Conservation (phyloP, 2,888 invertebrate genomes). For the Mythimna loreyi region DNA sequence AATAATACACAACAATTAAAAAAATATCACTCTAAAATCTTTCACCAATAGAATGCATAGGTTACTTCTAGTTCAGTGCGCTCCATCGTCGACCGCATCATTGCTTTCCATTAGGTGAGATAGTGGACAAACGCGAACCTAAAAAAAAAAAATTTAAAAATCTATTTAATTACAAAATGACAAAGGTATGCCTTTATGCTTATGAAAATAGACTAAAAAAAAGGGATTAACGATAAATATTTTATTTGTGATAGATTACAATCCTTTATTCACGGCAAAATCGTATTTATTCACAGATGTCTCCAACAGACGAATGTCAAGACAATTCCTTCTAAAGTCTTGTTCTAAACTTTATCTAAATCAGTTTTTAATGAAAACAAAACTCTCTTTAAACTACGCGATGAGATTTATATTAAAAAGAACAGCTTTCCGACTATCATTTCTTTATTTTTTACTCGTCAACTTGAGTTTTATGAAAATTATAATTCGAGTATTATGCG, state of each 20-base stretch:
- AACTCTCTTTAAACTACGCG: slow-evolving; percentile 7
- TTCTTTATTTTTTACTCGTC: slow-evolving; percentile 4
- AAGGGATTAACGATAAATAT: too few relatives aligned
- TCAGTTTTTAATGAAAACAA: slow-evolving; percentile 65
- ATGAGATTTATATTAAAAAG: slow-evolving; percentile 24
- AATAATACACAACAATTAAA: too few relatives aligned
- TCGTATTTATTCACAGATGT: slow-evolving; percentile 68
- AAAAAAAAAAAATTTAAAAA: too few relatives aligned
- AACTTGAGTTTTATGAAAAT: neutral
- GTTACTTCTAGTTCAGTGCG: too few relatives aligned
- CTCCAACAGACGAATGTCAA: slow-evolving; percentile 63
- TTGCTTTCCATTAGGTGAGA: too few relatives aligned
- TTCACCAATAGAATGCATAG: too few relatives aligned
- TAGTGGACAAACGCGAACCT: too few relatives aligned
- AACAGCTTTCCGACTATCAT: neutral
- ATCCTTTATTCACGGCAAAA: slow-evolving; percentile 2
- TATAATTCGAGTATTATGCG: neutral
- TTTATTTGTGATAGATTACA: neutral
- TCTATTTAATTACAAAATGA: too few relatives aligned
- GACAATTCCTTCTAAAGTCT: slow-evolving; percentile 73
- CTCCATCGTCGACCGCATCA: too few relatives aligned
- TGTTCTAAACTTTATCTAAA: slow-evolving; percentile 69
- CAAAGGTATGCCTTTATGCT: too few relatives aligned
- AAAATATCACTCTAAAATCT: too few relatives aligned
- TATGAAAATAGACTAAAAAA: too few relatives aligned